Base-by-base conservation (phyloP, 2,113 vertebrate genomes). In the Zapornia atra region DNA sequence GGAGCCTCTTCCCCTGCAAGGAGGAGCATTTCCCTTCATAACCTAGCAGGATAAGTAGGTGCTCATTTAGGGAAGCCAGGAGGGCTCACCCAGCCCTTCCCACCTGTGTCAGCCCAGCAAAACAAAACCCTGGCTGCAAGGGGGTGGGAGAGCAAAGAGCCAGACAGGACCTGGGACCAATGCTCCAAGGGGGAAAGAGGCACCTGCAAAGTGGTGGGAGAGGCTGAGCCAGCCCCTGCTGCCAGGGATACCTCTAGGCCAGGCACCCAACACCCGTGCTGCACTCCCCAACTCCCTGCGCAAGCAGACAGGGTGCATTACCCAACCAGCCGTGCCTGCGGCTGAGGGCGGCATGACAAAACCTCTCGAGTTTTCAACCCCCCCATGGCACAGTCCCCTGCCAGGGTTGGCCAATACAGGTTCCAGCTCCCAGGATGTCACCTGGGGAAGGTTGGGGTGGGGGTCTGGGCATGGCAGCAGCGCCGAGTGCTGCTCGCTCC, bases 221-320 rank as follows among this genome's bases (percentile, higher is more conserved):
- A 90, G n/a, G n/a, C 31, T 0, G 0, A 72, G 40, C 29, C 36
- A 69, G 11, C 31, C 36, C 63, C 63, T 0, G 1, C 54, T 5
- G 7, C 40, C 1, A 1, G 20, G 34, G 48, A 11, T 77, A 70
- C 57, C 40, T 21, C 25, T 0, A 3, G 21, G 40, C 77, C 7
- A 6, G 77, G 68, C 44, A 69, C 68, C 34, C 1, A 0, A 2
- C 10, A 5, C 36, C 80, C 7, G 2, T 2, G 1, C 75, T 5
- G 0, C 1, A 70, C 78, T 60, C 1, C 0, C 60, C 18, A 5
- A 50, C 46, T 71, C n/a, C 60, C 72, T 51, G 11, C 3, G 1
- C 57, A 10, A 50, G 87, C 92, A 91, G 82, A 60, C 50, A 26
- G 50, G 46, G 61, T 1, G 1, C 44, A 82, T 94, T 31, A 79